Base-by-base conservation (phyloP, 53 echinoderm and acorn worm genomes). In the Luidia sarsii region DNA sequence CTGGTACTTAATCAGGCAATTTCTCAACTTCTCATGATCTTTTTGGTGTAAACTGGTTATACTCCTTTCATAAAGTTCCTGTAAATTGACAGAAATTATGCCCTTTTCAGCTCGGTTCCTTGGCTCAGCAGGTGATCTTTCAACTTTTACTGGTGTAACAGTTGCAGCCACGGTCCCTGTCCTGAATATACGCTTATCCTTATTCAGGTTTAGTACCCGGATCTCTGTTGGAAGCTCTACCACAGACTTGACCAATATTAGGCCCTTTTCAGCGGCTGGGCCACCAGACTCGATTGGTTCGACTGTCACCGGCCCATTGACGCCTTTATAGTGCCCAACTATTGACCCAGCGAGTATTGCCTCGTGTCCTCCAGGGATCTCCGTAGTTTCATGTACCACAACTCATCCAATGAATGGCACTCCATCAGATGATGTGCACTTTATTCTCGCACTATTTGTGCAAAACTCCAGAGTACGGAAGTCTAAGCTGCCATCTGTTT, bases 141-240 rank as follows among this genome's bases (percentile, higher is more conserved):
- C 67, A 8, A 67, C 39, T 39, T 67, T 14, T 22, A 67, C 45
- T 16, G 43, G 22, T 15, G 67, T 20, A 24, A 67, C 67, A 2
- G 28, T 67, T 21, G 67, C 67, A 23, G 67, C 67, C 39, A 39
- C 39, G 25, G 67, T 67, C 7, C 67, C 67, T 16, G 67, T 46
- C 37, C 45, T 9, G 7, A 67, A 24, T 1, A 67, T 46, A 67
- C 22, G 67, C 67, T 41, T 67, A 2, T 67, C 67, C 45, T 41
- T 43, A 67, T 39, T 67, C 19, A 46, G 39, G 25, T 67, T 43
- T 15, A 41, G 24, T 3, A 41, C 67, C 45, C 67, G 9, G 25
- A 41, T 67, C n/a, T n/a, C n/a, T n/a, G n/a, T n/a, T n/a, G 67
- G 67, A 18, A 63, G 15, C 32, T 63, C 33, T 34, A 63, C 36